Base-by-base conservation (phyloP, 2,888 invertebrate species). In the Tetranychus piercei region DNA sequence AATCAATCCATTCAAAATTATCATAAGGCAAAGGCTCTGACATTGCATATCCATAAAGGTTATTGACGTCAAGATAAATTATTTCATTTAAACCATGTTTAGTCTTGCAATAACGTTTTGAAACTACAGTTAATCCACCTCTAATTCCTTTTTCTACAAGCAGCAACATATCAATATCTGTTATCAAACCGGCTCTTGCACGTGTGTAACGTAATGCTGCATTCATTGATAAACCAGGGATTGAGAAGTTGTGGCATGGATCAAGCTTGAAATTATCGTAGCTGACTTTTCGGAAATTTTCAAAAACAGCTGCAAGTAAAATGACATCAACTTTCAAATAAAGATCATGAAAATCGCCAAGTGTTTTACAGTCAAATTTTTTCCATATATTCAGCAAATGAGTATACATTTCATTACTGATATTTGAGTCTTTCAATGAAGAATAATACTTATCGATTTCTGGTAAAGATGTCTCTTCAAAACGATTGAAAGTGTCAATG, bases 1-100 rank as follows among this genome's bases (percentile, higher is more conserved):
- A 45, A 45, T 45, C 9, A 22, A 77, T 11, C 74, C 73, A 77
- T 71, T 72, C 22, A 44, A 74, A 77, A 43, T 72, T 75, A n/a
- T 73, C 65, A 22, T 44, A 69, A 9, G 77, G 76, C 6, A 78
- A 20, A 8, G 44, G 44, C 23, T 76, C 72, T 0, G 65, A 20
- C 74, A 77, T 72, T 9, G 76, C 55, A 55, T 55, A 55, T 3
- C 55, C 55, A 2, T 55, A 55, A 15, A 55, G 15, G 3, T 55
- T 55, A 66, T 72, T 67, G 75, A 6, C 64, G 23, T 71, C 44
- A 5, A 73, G 15, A 34, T 73, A 69, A 1, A 15, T 18, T 20
- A 67, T 23, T 9, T n/a, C 20, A 67, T 67, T n/a, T 9, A 67
- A 6, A 9, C n/a, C 67, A 5, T 11, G 6, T 9, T 75, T 75